These are phyloP conservation scores for Lepidurus apus DNA, from an alignment of 1,140 invertebrate genomes.

Conservation along the genomic window DNA sequence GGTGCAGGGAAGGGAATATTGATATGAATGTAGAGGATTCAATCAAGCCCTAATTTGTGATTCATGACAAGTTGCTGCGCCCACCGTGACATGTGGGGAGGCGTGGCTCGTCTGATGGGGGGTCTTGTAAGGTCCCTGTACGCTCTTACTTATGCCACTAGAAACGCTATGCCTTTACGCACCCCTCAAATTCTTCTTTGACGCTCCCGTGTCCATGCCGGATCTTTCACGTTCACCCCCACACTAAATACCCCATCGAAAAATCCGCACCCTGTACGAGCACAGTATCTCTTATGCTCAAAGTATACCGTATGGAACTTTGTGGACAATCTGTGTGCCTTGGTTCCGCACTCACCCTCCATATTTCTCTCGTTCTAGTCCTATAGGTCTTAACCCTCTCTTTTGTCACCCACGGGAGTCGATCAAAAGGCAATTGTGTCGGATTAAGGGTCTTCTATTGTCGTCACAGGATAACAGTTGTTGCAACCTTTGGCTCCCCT, in stretches of 20 bases:
- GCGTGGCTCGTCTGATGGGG: slow-evolving; percentile 5
- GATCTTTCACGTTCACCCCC: slow-evolving; percentile 9
- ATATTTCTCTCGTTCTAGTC: neutral
- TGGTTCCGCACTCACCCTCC: neutral
- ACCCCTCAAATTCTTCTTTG: neutral
- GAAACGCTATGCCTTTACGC: neutral
- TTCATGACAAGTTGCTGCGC: slow-evolving; percentile 21
- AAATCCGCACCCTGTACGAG: neutral
- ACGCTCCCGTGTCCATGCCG: neutral
- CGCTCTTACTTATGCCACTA: slow-evolving; percentile 18
- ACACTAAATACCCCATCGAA: slow-evolving; percentile 14
- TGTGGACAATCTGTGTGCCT: slow-evolving; percentile 3
- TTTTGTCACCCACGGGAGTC: slow-evolving; percentile 17
- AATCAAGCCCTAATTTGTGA: slow-evolving; percentile 22
- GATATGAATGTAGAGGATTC: slow-evolving; percentile 14
- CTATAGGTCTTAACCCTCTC: slow-evolving; percentile 9
- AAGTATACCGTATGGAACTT: slow-evolving; percentile 19
- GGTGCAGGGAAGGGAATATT: neutral
- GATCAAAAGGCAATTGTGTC: slow-evolving; percentile 19
- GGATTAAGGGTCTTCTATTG: slow-evolving; percentile 16
- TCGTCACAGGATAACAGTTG: slow-evolving; percentile 18
- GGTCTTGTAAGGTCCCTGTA: slow-evolving; percentile 12
- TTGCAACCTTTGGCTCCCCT: neutral
- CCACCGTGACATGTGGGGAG: slow-evolving; percentile 12
- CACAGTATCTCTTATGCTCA: slow-evolving; percentile 4